Evolutionary conservation across 1,140 invertebrate species (phyloP).

Genomic region (Lycorma delicatula): DNA sequence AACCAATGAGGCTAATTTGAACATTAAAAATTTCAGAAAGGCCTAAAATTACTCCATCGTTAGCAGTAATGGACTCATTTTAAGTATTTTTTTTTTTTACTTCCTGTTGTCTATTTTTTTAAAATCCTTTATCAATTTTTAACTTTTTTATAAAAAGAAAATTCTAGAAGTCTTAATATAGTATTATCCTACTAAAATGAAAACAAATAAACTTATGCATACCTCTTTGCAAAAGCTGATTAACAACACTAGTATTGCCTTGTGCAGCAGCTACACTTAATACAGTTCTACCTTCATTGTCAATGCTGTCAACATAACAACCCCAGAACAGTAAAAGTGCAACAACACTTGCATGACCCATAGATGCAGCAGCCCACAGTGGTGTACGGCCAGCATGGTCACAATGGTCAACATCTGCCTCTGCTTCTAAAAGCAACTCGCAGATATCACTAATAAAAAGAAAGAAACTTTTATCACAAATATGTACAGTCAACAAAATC

Average conservation of each 20-base stretch:
- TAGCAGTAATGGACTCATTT: no score
- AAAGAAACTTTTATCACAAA: slow-evolving; percentile 15
- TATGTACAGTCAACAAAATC: no score
- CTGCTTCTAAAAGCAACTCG: slow-evolving; percentile 73
- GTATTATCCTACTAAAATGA: background rate
- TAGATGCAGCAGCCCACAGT: slow-evolving; percentile 74
- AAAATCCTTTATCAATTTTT: no score
- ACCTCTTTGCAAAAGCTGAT: slow-evolving; percentile 76
- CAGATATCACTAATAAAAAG: slow-evolving; percentile 55
- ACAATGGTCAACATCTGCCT: slow-evolving; percentile 76
- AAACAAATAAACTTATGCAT: slow-evolving; percentile 10
- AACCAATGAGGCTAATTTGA: no score
- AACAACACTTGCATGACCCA: slow-evolving; percentile 75
- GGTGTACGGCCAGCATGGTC: slow-evolving; percentile 71
- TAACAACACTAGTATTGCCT: slow-evolving; percentile 72
- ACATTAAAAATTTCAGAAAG: no score
- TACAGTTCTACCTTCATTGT: slow-evolving; percentile 83
- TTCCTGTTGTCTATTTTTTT: no score
- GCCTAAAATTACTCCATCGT: no score
- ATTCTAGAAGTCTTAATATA: no score
- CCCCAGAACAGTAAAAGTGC: slow-evolving; percentile 78
- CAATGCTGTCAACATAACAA: slow-evolving; percentile 81
- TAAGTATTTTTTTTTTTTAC: no score
- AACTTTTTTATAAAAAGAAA: no score
- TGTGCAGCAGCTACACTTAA: slow-evolving; percentile 79